Conservation (phyloP, 2,888 invertebrate genomes). For the Cancer borealis region DNA sequence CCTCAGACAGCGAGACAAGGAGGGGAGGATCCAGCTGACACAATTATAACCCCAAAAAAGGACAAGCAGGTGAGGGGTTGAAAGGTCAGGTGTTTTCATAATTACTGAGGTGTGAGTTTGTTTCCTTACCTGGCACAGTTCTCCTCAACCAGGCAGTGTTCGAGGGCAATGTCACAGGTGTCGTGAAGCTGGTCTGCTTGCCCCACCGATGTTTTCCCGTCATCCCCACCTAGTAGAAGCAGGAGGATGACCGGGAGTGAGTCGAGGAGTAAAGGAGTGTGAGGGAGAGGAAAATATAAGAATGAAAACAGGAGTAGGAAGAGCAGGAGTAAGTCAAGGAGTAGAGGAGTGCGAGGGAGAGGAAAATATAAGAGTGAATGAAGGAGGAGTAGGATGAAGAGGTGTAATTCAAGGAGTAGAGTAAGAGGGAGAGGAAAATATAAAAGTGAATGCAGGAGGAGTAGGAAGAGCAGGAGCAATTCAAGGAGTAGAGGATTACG, state of each 20-base stretch:
- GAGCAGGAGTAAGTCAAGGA: too few relatives aligned
- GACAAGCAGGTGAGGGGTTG: not conserved
- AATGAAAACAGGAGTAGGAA: too few relatives aligned
- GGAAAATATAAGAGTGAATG: too few relatives aligned
- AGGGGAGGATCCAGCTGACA: too few relatives aligned
- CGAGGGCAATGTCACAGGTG: not conserved
- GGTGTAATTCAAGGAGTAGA: not conserved
- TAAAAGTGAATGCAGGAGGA: not conserved
- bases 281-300: not conserved
- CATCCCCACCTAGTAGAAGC: not conserved
- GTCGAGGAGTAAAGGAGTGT: not conserved
- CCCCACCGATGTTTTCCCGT: slow-evolving; percentile 25
- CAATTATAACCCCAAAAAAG: not conserved
- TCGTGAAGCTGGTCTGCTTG: slow-evolving; percentile 15
- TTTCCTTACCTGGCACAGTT: slow-evolving; percentile 11
- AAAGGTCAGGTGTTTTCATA: not conserved
- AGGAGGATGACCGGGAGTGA: not conserved
- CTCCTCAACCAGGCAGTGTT: slow-evolving; percentile 22
- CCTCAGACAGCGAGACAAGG: not conserved
- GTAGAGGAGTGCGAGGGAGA: not conserved
- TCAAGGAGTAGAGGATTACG: too few relatives aligned
- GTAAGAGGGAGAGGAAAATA: not conserved
- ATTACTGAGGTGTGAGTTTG: too few relatives aligned
- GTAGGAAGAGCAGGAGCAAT: not conserved
- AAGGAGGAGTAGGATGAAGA: not conserved